Base-by-base conservation (phyloP, 2,797 vertebrate genomes). In the Spondyliosoma cantharus region DNA sequence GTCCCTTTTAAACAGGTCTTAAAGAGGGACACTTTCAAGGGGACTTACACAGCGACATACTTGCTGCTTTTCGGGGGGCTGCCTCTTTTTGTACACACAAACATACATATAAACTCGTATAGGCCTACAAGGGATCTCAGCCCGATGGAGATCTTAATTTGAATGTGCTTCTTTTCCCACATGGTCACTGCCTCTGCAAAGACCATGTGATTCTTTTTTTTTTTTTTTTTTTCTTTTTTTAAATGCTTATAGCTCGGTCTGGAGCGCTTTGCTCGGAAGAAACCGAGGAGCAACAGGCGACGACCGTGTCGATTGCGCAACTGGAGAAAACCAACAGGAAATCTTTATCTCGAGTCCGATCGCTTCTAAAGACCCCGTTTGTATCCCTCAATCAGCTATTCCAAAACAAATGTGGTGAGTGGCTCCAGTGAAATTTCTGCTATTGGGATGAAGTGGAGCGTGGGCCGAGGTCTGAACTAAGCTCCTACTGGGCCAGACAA, bases 1-100 rank as follows among this genome's bases (percentile, higher is more conserved):
- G 93, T 95, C 94, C 95, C 94, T 95, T 95, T 95, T 94, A 95
- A 96, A 95, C 91, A 94, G 91, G 91, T 91, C 92, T 94, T 94
- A 90, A 91, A 91, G 89, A 92, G 89, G 91, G 92, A 91, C 89
- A 94, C 92, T 94, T 95, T 95, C 94, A 95, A 93, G 92, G 92
- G 91, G 94, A 93, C 92, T 93, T 93, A 94, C 90, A 93, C 93
- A 90, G 90, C 82, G 79, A 93, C 92, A 89, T 93, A 90, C 92
- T 93, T 92, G 58, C 90, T 78, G 87, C 89, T 87, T 89, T 90
- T 90, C 19, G 78, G 88, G 86, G 29, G 73, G 58, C 86, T 85
- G 88, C 86, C 87, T 92, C 87, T 89, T 93, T 92, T 86, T 90
- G 77, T 86, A 92, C 89, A 91, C 92, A 92, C 92, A 95, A 93